Evolutionary conservation across 2,888 invertebrate species (phyloP), one percentile per base, ranked within the genome.

Genomic region (Polia nebulosa): DNA sequence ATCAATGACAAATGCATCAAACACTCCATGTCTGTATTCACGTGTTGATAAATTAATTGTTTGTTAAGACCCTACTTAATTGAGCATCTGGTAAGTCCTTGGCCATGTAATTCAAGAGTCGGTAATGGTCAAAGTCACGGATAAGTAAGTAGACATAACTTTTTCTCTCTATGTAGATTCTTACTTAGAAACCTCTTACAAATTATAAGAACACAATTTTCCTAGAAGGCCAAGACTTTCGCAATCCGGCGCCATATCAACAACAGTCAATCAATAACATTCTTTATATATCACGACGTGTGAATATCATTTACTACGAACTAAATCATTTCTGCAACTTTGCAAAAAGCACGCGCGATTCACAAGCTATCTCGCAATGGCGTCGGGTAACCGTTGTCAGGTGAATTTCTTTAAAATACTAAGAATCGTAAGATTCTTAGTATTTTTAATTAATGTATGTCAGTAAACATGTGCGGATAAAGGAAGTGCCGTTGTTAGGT

Each of bases 281-380:
- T 47, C 29, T 13, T 67, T 58, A 20, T 25, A 56, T 56, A 51
- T 51, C 15, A 47, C 56, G 9, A 41, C 27, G 41, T 64, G 20
- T 58, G 56, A 36, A 25, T 56, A 47, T 15, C n/a, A 22, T 17
- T 41, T 62, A 62, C 25, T 72, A 47, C 51, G 53, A 72, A 73
- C 17, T 29, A 27, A 59, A 34, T 58, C n/a, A 70, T 71, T 67
- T 67, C n/a, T 68, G 59, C 57, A 76, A 53, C 29, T 5, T 0
- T 59, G 63, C 51, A 63, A 11, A 63, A 41, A 57, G 44, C 61
- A 76, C 65, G 64, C 66, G 66, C 41, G 58, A 74, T 45, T 64
- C 77, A 77, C 17, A 0, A 11, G n/a, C 22, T 22, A 71, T 58
- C 44, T 49, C 17, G 44, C 25, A 49, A 59, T 32, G 36, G 58